These are phyloP conservation scores for Cactoblastis cactorum DNA, from an alignment of 2,888 invertebrate species.

Conservation along the genomic window DNA sequence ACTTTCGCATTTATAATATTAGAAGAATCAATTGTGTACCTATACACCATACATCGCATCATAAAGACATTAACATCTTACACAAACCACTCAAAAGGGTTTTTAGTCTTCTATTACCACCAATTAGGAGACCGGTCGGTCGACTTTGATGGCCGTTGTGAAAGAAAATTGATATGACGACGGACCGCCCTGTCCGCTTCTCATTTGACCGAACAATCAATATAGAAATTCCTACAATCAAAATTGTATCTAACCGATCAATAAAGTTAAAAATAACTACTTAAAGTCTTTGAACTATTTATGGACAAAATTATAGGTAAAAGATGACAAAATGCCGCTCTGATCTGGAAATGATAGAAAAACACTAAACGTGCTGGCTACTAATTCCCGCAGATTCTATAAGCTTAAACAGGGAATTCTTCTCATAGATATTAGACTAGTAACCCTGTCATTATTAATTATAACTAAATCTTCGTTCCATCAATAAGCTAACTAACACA, in stretches of 20 bases:
- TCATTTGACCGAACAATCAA: constrained; percentile 21
- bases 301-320: too few species aligned
- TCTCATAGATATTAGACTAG: too few species aligned
- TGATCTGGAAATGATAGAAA: too few species aligned
- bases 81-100: constrained; percentile 6
- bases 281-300: too few species aligned
- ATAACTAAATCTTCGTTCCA: too few species aligned
- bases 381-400: too few species aligned
- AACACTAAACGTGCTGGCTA: too few species aligned
- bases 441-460: too few species aligned
- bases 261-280: background rate
- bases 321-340: too few species aligned
- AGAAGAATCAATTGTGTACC: background rate
- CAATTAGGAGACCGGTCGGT: constrained; percentile 65
- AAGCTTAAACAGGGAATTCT: too few species aligned
- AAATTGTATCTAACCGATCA: background rate
- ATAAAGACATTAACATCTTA: constrained; percentile 14
- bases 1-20: too few species aligned
- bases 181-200: constrained; percentile 46
- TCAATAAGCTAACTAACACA: too few species aligned
- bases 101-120: constrained; percentile 60
- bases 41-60: background rate
- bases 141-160: constrained; percentile 66
- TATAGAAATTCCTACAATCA: constrained; percentile 7
- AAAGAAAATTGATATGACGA: constrained; percentile 66